Conservation (phyloP, 1,140 invertebrate genomes). For the Heliothis virescens region DNA sequence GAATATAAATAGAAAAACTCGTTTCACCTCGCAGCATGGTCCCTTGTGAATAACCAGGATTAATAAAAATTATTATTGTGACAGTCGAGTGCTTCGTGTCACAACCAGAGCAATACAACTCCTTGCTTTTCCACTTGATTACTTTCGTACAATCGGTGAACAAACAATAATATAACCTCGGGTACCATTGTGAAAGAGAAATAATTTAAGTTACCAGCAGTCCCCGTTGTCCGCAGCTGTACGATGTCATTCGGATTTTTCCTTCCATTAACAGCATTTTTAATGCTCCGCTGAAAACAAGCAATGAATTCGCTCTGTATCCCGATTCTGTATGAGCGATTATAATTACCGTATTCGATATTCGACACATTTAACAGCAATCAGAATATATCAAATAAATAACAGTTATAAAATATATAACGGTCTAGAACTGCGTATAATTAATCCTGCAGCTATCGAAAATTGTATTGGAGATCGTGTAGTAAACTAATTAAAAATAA, state of each 20-base stretch:
- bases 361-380: background rate
- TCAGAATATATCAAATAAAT: background rate
- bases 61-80: slow-evolving; percentile 63
- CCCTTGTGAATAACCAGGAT: slow-evolving; percentile 58
- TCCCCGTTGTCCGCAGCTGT: slow-evolving; percentile 43
- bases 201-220: slow-evolving; percentile 46
- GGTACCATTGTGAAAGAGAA: slow-evolving; percentile 61
- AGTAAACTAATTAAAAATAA: slow-evolving; percentile 30
- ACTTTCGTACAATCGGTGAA: slow-evolving; percentile 68
- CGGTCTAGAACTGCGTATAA: background rate
- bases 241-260: slow-evolving; percentile 43
- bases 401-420: background rate
- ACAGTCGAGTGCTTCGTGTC: slow-evolving; percentile 59
- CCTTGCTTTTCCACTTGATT: slow-evolving; percentile 69
- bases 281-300: slow-evolving; percentile 43
- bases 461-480: background rate
- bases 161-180: slow-evolving; percentile 71
- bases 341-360: slow-evolving; percentile 15
- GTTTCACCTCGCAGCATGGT: slow-evolving; percentile 53
- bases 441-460: background rate
- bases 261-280: slow-evolving; percentile 45
- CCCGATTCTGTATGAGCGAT: background rate
- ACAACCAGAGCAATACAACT: slow-evolving; percentile 62
- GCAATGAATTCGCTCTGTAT: slow-evolving; percentile 17
- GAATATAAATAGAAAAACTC: slow-evolving; percentile 43